Evolutionary conservation across 2,113 vertebrate species (phyloP).

Genomic region (Seriola quinqueradiata): DNA sequence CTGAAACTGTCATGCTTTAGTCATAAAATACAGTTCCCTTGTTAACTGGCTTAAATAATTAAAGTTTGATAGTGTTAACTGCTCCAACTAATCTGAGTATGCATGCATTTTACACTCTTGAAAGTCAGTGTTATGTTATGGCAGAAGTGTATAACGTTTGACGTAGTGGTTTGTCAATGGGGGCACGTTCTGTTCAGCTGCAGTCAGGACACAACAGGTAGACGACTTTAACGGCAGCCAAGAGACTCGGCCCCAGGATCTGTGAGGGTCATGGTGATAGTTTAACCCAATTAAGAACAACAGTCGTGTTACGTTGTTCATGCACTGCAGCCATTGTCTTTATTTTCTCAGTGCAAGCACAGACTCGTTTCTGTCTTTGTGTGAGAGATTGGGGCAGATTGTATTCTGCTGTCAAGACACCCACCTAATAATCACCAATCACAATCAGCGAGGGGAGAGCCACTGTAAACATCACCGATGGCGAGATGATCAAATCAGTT

Average conservation of each 20-base stretch:
- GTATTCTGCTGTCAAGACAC: slow-evolving; percentile 18
- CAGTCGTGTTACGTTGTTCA: background rate
- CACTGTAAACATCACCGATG: slow-evolving; percentile 10
- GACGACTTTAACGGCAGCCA: background rate
- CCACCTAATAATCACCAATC: background rate
- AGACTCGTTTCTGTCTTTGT: background rate
- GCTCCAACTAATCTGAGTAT: too few species aligned
- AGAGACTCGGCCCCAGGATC: background rate
- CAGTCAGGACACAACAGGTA: background rate
- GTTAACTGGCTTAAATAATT: too few species aligned
- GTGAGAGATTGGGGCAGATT: background rate
- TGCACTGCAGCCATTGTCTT: background rate
- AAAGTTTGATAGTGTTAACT: too few species aligned
- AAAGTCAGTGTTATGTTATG: too few species aligned
- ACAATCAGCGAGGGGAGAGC: background rate
- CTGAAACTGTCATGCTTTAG: too few species aligned
- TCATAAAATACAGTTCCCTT: too few species aligned
- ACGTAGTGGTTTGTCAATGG: background rate
- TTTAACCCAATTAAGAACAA: background rate
- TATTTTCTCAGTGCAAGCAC: background rate
- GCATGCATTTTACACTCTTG: too few species aligned
- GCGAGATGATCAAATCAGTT: slow-evolving; percentile 44
- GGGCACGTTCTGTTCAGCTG: too few species aligned
- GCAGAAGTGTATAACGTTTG: background rate
- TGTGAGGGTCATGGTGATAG: background rate